phyloP scores from a whole-genome alignment of 2,797 vertebrate species.

The Adelosebastes latens region DNA sequence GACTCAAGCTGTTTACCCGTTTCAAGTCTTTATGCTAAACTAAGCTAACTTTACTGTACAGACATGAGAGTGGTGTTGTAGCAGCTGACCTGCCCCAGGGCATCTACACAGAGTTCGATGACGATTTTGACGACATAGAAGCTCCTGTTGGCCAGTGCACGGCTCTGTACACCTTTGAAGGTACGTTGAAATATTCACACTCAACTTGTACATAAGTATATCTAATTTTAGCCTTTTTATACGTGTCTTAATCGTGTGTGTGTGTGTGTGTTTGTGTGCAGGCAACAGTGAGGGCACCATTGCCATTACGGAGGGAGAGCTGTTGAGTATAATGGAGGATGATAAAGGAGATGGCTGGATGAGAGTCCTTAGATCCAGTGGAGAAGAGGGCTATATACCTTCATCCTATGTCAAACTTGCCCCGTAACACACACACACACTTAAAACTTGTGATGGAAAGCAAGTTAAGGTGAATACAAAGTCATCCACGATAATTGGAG shows the following conservation, averaged over 20 bases:
- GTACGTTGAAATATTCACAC: constrained; percentile 58
- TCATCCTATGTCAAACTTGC: constrained; percentile 85
- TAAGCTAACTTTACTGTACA: too few relatives aligned
- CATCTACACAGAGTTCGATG: constrained; percentile 86
- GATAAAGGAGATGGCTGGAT: constrained; percentile 92
- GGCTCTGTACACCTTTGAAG: constrained; percentile 88
- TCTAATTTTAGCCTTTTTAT: background rate
- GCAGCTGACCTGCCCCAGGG: constrained; percentile 58
- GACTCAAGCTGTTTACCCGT: too few relatives aligned
- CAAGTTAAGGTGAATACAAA: constrained; percentile 56
- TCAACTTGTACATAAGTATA: background rate
- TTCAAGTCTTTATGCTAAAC: too few relatives aligned
- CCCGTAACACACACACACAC: constrained; percentile 43
- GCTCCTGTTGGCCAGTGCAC: constrained; percentile 84
- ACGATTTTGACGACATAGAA: constrained; percentile 85
- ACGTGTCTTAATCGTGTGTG: background rate
- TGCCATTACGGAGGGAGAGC: constrained; percentile 85
- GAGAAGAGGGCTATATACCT: constrained; percentile 89
- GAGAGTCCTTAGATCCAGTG: constrained; percentile 81
- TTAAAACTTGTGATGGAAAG: constrained; percentile 15
- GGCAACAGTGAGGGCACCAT: constrained; percentile 88
- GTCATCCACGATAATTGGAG: constrained; percentile 45
- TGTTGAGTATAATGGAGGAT: constrained; percentile 85
- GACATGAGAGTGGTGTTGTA: constrained; percentile 35
- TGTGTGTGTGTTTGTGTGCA: constrained; percentile 33